Conservation (phyloP, 2,113 vertebrate genomes). For the Regulus satrapa region DNA sequence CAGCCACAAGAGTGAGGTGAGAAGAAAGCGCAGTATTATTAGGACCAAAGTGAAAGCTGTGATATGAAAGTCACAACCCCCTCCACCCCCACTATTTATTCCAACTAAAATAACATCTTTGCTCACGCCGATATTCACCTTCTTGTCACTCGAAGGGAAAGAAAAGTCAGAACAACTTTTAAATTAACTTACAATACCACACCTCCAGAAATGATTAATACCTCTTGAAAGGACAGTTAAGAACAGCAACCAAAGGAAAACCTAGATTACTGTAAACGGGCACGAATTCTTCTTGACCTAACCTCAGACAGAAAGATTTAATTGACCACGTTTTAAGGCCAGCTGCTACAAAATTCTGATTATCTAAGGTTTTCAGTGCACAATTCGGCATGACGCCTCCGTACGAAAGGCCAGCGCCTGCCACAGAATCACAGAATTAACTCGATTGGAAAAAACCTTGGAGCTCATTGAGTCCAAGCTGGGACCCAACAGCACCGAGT, state of each 20-base stretch:
- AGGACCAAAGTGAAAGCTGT: not conserved
- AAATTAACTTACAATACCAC: not conserved
- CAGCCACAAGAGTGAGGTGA: not conserved
- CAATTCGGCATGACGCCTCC: not conserved
- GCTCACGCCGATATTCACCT: not conserved
- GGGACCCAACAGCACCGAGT: not conserved
- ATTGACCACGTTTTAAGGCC: not conserved
- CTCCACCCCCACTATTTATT: not conserved
- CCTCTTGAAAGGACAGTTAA: not conserved
- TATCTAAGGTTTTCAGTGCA: not conserved
- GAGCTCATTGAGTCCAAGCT: not conserved
- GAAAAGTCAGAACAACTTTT: not conserved
- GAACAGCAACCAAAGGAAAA: not conserved
- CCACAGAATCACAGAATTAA: not conserved
- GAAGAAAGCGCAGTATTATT: not conserved
- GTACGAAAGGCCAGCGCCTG: not conserved
- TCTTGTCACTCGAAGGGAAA: not conserved
- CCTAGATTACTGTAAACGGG: not conserved
- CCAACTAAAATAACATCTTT: not conserved
- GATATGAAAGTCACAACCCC: not conserved
- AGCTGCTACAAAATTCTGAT: not conserved
- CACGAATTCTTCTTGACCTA: not conserved
- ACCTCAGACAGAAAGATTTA: not conserved
- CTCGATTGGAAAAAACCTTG: not conserved
- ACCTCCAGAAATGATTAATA: not conserved